Base-by-base conservation (phyloP, 2,888 invertebrate species). In the Halocaridina rubra region DNA sequence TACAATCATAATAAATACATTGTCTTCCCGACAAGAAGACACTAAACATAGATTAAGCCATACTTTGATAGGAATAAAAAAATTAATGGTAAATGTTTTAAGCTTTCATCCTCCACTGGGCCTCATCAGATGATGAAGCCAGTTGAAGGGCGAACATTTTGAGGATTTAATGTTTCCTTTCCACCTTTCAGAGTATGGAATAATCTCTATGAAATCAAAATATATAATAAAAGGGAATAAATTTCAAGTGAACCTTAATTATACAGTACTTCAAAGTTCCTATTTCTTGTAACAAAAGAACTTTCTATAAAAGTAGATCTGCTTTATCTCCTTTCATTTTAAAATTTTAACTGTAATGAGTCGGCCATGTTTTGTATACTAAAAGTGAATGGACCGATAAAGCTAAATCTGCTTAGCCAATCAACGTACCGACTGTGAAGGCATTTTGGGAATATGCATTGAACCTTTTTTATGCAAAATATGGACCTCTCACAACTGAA, bases 361-460 rank as follows among this genome's bases (percentile, higher is more conserved):
- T 61, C n/a, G n/a, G n/a, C n/a, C n/a, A n/a, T n/a, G n/a, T n/a
- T n/a, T n/a, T n/a, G n/a, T n/a, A n/a, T n/a, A n/a, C n/a, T n/a
- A n/a, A n/a, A n/a, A n/a, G n/a, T n/a, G n/a, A n/a, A n/a, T n/a
- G n/a, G n/a, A n/a, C n/a, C n/a, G n/a, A n/a, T n/a, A n/a, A n/a
- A n/a, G n/a, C n/a, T 30, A 24, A 53, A 53, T 19, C 53, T 46
- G 4, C 75, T 16, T 59, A 67, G 78, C 78, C 78, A 78, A 39
- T 78, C 57, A 53, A 81, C 81, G 61, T 81, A 81, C 81, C 81
- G 81, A 75, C 59, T 76, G 81, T 81, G 81, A 46, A 75, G 81
- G 81, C 81, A 81, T 81, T 81, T 81, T 81, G 67, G 64, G 81
- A 29, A 81, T 81, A 81, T 81, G 81, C 81, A 81, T 81, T 81